These are phyloP conservation scores for Anadara kagoshimensis DNA, from an alignment of 1,140 invertebrate species.

Conservation along the genomic window DNA sequence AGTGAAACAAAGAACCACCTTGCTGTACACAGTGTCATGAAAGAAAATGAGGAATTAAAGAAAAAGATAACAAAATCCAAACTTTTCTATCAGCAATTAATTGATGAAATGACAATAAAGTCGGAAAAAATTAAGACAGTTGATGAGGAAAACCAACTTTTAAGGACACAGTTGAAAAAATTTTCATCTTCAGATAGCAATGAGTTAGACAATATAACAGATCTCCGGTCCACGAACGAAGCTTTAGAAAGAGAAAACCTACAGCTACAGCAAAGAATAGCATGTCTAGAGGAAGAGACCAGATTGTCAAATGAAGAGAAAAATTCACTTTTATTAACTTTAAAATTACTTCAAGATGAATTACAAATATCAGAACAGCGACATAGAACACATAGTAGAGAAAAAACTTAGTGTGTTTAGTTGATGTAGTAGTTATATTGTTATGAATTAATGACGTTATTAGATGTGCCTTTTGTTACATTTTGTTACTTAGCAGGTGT, in stretches of 20 bases:
- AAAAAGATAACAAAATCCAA: constrained; percentile 4
- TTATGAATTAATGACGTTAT: background rate
- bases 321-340: constrained; percentile 59
- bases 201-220: background rate
- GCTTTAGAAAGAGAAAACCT: constrained; percentile 48
- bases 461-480: background rate
- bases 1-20: too few relatives aligned
- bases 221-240: constrained; percentile 2
- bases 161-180: constrained; percentile 27
- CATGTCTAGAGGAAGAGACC: constrained; percentile 54
- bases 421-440: too few relatives aligned
- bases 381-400: background rate
- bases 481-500: background rate
- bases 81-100: constrained; percentile 1
- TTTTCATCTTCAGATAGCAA: constrained; percentile 5
- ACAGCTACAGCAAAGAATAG: constrained; percentile 45
- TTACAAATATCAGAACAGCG: constrained; percentile 55
- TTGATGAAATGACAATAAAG: background rate
- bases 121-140: constrained; percentile 7
- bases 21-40: too few relatives aligned
- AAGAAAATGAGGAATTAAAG: background rate
- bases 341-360: constrained; percentile 66
- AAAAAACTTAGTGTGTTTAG: too few relatives aligned
- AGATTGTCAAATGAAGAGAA: constrained; percentile 51
- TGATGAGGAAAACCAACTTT: constrained; percentile 29